Evolutionary conservation across 2,113 vertebrate species (phyloP), one percentile per base, ranked within the genome.

Genomic region (Gnathonemus echidnorhynchus): DNA sequence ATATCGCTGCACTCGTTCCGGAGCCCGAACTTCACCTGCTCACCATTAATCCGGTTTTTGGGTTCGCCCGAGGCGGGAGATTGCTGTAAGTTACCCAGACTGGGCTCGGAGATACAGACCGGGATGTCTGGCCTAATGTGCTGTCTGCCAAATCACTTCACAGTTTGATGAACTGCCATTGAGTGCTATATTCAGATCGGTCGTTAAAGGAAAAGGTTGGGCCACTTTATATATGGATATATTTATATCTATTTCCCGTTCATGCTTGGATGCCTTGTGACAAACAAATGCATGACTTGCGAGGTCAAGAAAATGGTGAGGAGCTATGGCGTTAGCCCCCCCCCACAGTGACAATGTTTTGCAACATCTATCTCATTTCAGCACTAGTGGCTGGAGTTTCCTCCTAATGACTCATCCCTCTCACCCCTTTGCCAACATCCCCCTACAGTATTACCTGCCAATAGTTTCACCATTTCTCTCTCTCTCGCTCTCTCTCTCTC

Each of bases 241-340:
- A 11, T 86, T 52, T 56, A 21, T 56, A 56, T 56, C 52, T 56
- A 6, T 52, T 35, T 58, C 10, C 31, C 0, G 9, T 89, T 31
- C 13, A 62, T 56, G 45, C 90, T 90, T 70, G 56, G 45, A 45
- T 66, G 52, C 9, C 46, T 58, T 24, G 21, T 90, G 52, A 56
- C 42, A 58, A 85, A 49, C 49, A 85, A 46, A 77, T 9, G 39
- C 53, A 13, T 11, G 89, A n/a, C 52, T n/a, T 49, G 80, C 42
- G 86, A 92, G 93, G 94, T 90, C 93, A 93, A 93, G 94, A 94
- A 86, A 92, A 86, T 94, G 93, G 93, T 92, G 94, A 93, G 93
- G 91, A 52, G 91, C 91, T 90, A 85, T 0, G 1, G 80, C 24
- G 17, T 45, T 91, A 84, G 88, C 91, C 10, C 48, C 46, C 45